phyloP scores from a whole-genome alignment of 2,888 invertebrate species.

The Athetis lepigone region DNA sequence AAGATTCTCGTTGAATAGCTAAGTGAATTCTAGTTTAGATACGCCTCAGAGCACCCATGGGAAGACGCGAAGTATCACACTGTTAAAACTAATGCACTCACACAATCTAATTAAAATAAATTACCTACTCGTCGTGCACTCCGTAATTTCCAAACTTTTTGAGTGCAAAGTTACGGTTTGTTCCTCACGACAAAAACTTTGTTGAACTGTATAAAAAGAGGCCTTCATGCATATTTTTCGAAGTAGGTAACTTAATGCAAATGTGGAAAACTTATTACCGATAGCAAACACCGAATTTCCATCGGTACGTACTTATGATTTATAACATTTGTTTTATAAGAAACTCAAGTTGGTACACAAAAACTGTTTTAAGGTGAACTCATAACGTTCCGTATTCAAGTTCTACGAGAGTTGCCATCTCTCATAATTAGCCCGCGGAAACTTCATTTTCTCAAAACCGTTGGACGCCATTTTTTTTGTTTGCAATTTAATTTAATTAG shows the following conservation, averaged over 20 bases:
- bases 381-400: conserved; percentile 71
- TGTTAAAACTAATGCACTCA: conserved; percentile 45
- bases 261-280: conserved; percentile 37
- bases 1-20: neutral
- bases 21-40: neutral
- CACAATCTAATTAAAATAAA: conserved; percentile 51
- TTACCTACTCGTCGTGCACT: conserved; percentile 37
- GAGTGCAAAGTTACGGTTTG: conserved; percentile 51
- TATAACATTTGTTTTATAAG: conserved; percentile 54
- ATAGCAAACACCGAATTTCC: conserved; percentile 43
- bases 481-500: conserved; percentile 54
- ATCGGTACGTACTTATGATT: conserved; percentile 35
- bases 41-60: conserved; percentile 12
- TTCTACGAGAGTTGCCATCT: conserved; percentile 75
- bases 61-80: conserved; percentile 10
- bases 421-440: conserved; percentile 84
- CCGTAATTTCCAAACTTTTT: conserved; percentile 53
- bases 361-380: conserved; percentile 62
- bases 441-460: conserved; percentile 74
- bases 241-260: conserved; percentile 36
- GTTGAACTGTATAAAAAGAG: conserved; percentile 25
- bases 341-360: conserved; percentile 57
- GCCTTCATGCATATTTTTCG: conserved; percentile 46
- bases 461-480: conserved; percentile 64
- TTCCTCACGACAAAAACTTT: conserved; percentile 43